Evolutionary conservation across 2,113 vertebrate species (phyloP).

Genomic region (Callipepla californica): DNA sequence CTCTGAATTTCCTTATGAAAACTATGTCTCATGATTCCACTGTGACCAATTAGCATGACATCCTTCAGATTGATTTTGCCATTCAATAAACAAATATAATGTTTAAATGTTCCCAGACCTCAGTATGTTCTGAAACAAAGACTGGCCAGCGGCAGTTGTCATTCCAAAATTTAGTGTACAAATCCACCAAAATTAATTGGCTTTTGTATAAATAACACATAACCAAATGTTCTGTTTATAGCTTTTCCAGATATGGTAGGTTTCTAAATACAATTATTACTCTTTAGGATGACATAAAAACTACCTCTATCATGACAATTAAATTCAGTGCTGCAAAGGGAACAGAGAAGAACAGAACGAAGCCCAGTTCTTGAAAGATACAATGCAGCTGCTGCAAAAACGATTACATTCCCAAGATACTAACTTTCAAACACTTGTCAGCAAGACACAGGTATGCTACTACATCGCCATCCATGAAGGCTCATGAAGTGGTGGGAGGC

Average conservation of each 20-base stretch:
- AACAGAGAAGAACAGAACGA: background rate
- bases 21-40: background rate
- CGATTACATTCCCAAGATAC: background rate
- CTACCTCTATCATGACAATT: background rate
- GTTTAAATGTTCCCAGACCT: background rate
- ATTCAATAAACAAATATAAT: background rate
- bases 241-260: background rate
- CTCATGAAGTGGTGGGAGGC: background rate
- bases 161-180: background rate
- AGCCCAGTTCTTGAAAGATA: background rate
- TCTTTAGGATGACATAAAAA: background rate
- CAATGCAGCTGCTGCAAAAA: background rate
- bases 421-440: background rate
- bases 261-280: background rate
- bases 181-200: background rate
- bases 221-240: background rate
- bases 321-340: background rate
- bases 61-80: background rate
- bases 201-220: background rate
- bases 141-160: background rate
- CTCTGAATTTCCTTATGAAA: conserved; percentile 17
- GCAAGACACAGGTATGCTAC: background rate
- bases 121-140: background rate
- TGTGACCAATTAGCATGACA: background rate
- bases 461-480: background rate